These are phyloP conservation scores for Subanguina moxae DNA, from an alignment of 1,140 invertebrate species.

Conservation along the genomic window DNA sequence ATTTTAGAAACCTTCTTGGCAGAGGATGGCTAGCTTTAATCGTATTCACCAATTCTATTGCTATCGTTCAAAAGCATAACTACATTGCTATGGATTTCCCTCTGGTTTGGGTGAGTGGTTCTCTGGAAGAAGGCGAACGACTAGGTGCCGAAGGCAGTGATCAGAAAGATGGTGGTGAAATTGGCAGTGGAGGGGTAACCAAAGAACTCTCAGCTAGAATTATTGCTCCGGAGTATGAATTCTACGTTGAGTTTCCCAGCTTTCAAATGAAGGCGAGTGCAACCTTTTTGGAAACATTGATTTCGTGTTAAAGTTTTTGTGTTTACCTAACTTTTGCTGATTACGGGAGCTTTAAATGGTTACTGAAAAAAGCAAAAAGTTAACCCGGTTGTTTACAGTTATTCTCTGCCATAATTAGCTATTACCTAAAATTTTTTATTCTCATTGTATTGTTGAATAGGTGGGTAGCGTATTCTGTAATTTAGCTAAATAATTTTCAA, in stretches of 20 bases:
- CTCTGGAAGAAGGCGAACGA: not conserved
- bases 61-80: constrained; percentile 7
- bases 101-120: constrained; percentile 14
- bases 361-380: too few species aligned
- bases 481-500: too few species aligned
- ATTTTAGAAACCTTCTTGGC: not conserved
- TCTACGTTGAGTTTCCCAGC: constrained; percentile 23
- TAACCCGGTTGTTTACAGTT: too few species aligned
- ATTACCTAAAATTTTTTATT: too few species aligned
- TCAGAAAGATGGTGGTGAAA: not conserved
- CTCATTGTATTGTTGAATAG: too few species aligned
- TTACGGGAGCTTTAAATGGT: too few species aligned
- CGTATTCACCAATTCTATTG: constrained; percentile 17
- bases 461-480: too few species aligned
- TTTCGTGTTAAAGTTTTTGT: too few species aligned
- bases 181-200: not conserved
- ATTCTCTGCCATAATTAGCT: too few species aligned
- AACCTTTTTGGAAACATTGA: not conserved
- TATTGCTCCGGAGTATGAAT: constrained; percentile 18
- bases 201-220: constrained; percentile 5
- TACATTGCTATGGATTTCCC: constrained; percentile 13
- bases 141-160: not conserved
- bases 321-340: too few species aligned
- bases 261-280: constrained; percentile 21
- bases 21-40: constrained; percentile 6